Conservation (phyloP, 2,888 invertebrate species). For the Hyppa rectilinea region DNA sequence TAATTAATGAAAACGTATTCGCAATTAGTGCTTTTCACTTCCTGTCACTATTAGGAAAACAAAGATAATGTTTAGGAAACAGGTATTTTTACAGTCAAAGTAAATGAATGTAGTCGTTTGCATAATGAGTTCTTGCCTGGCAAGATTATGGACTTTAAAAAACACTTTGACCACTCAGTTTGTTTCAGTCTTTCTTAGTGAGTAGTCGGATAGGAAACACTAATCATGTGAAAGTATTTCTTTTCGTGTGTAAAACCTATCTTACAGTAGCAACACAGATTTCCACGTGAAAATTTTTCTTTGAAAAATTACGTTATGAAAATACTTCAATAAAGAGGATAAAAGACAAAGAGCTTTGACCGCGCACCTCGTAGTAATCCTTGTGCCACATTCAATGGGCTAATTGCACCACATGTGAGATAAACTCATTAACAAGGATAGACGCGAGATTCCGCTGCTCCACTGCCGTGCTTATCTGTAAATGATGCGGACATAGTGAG, state of each 20-base stretch:
- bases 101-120: neutral
- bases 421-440: constrained; percentile 90
- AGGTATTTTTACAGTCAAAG: neutral
- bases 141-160: neutral
- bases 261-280: neutral
- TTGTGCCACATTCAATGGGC: constrained; percentile 87
- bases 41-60: constrained; percentile 7
- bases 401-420: constrained; percentile 89
- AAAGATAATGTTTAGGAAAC: neutral
- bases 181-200: neutral
- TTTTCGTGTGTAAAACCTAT: neutral
- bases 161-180: neutral
- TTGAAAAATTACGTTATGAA: neutral
- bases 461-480: constrained; percentile 85
- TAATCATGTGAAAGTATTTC: neutral
- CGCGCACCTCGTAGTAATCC: constrained; percentile 80
- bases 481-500: constrained; percentile 49
- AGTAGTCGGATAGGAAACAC: neutral
- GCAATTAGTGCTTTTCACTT: constrained; percentile 30
- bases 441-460: constrained; percentile 86
- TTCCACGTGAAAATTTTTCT: neutral
- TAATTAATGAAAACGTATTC: neutral
- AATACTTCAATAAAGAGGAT: constrained; percentile 33
- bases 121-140: neutral
- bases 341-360: constrained; percentile 75